Percentiles rank a stretch among this genome's conserved stretches.
Evolutionary conservation across 1,140 invertebrate genomes (phyloP).

Genomic region (Sweltsa coloradensis): DNA sequence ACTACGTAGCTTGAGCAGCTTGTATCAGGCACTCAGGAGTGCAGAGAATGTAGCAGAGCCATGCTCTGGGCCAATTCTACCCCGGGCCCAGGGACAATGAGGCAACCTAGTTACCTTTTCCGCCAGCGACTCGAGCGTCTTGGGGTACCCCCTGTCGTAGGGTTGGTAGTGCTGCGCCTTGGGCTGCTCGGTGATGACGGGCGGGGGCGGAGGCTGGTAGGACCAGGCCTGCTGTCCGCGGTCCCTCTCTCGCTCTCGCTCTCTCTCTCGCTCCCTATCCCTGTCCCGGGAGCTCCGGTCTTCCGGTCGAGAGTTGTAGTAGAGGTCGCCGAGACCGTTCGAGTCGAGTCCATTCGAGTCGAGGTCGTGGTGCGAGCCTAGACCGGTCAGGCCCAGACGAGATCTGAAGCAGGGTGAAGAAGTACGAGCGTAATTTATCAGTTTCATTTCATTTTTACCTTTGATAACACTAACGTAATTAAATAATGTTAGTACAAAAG

Average conservation of each 20-base stretch:
- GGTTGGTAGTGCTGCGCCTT: constrained; percentile 71
- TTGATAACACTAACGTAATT: no score
- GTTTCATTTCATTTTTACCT: no score
- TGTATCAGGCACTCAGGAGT: no score
- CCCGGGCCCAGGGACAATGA: no score
- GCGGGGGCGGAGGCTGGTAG: constrained; percentile 59
- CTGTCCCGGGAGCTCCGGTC: not conserved
- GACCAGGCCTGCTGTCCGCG: constrained; percentile 16
- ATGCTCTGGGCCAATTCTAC: no score
- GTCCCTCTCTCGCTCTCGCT: no score
- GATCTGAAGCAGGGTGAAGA: constrained; percentile 31
- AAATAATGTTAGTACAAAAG: no score
- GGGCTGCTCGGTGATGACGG: constrained; percentile 80
- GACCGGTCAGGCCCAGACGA: constrained; percentile 46
- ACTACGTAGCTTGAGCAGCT: no score
- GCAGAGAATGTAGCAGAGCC: no score
- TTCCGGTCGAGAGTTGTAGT: constrained; percentile 57
- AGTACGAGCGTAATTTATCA: no score
- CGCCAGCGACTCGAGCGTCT: constrained; percentile 77
- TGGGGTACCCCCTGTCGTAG: constrained; percentile 71
- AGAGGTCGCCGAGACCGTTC: constrained; percentile 41
- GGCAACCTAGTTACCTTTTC: constrained; percentile 54
- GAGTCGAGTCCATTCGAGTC: constrained; percentile 31
- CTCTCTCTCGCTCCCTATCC: constrained; percentile 10
- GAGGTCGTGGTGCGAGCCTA: constrained; percentile 31